These are phyloP conservation scores for Maccullochella peelii DNA, from an alignment of 2,113 vertebrate species.

Conservation along the genomic window DNA sequence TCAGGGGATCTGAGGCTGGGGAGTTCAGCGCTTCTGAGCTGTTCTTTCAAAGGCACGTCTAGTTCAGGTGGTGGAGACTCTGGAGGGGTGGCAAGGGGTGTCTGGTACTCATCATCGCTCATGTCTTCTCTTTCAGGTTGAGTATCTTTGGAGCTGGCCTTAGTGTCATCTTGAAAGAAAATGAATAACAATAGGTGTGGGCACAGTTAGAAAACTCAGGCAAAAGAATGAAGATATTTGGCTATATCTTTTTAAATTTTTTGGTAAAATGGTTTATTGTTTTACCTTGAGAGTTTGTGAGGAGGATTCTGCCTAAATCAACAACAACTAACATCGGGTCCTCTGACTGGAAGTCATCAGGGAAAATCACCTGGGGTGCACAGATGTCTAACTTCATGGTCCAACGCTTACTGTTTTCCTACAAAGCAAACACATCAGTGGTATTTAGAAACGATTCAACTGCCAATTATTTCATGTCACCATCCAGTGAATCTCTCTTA, in stretches of 20 bases:
- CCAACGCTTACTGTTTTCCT: conserved; percentile 97
- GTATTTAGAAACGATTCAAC: not conserved
- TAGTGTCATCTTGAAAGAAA: conserved; percentile 82
- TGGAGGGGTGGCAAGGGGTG: conserved; percentile 94
- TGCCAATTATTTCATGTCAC: not conserved
- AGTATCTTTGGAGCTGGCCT: conserved; percentile 75
- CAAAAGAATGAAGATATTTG: not conserved
- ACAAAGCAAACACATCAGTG: conserved; percentile 3
- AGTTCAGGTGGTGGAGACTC: conserved; percentile 89
- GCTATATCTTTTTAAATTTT: not conserved
- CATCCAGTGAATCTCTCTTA: conserved; percentile 80
- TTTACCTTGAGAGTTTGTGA: conserved; percentile 96
- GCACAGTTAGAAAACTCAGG: not conserved
- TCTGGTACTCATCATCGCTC: conserved; percentile 97
- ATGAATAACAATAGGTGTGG: not conserved
- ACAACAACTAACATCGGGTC: conserved; percentile 95
- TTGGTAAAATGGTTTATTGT: not conserved
- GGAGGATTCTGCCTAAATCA: conserved; percentile 95
- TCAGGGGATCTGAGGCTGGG: conserved; percentile 76
- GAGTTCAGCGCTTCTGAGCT: conserved; percentile 69
- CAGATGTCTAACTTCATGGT: conserved; percentile 95
- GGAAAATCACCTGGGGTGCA: conserved; percentile 98
- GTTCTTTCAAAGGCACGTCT: conserved; percentile 71
- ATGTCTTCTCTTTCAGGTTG: conserved; percentile 87
- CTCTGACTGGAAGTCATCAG: conserved; percentile 94